Percentiles rank a stretch among this genome's conserved stretches.
phyloP scores from a whole-genome alignment of 1,140 invertebrate species.

The Drosophila guanche region DNA sequence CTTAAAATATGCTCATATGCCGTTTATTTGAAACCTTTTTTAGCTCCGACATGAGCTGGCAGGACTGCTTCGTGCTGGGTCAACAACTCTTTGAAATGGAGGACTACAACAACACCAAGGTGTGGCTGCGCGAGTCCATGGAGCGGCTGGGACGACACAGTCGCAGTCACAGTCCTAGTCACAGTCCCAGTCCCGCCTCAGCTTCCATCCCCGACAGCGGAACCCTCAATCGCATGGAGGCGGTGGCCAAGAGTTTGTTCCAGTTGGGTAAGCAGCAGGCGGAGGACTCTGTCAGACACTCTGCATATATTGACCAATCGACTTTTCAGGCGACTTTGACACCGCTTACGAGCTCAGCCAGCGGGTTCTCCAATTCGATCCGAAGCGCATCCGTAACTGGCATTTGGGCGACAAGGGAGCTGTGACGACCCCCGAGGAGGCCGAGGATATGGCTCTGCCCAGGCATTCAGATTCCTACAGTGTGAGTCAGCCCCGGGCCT shows the following conservation, averaged over 20 bases:
- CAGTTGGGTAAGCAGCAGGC: constrained; percentile 88
- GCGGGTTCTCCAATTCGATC: constrained; percentile 92
- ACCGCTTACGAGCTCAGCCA: constrained; percentile 94
- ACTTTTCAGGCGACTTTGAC: constrained; percentile 89
- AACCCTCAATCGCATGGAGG: constrained; percentile 83
- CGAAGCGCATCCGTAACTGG: constrained; percentile 90
- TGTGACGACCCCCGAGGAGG: constrained; percentile 5
- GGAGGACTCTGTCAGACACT: constrained; percentile 88
- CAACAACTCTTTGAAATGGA: constrained; percentile 95
- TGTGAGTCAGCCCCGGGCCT: constrained; percentile 35
- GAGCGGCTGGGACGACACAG: constrained; percentile 84
- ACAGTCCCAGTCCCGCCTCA: constrained; percentile 77
- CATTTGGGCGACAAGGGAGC: constrained; percentile 88
- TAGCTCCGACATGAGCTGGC: constrained; percentile 88
- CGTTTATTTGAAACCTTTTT: constrained; percentile 46
- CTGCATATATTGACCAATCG: constrained; percentile 24
- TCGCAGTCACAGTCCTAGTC: constrained; percentile 14
- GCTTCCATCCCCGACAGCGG: constrained; percentile 86
- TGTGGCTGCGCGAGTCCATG: constrained; percentile 97
- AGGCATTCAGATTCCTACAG: constrained; percentile 52
- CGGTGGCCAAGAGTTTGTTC: constrained; percentile 73
- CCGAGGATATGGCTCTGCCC: constrained; percentile 16
- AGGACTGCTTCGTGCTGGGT: constrained; percentile 98
- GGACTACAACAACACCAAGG: constrained; percentile 96
- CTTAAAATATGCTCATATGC: constrained; percentile 59